Base-by-base conservation (phyloP, 2,113 vertebrate genomes). In the Cynopterus brachyotis region DNA sequence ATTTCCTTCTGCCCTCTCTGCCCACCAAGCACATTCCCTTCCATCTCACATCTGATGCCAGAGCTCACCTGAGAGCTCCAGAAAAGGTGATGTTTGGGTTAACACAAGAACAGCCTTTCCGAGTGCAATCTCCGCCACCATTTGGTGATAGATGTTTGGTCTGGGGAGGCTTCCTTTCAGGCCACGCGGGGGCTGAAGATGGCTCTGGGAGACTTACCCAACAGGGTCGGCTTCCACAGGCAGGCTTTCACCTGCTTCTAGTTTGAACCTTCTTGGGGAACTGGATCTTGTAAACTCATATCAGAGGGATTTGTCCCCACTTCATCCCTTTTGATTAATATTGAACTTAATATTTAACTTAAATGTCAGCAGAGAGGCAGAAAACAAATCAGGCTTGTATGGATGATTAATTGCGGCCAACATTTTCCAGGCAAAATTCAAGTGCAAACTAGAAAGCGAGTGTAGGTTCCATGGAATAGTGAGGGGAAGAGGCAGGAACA, bases 341-440 rank as follows among this genome's bases (percentile, higher is more conserved):
- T 15, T 16, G 47, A 47, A 47, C 47, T 47, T 47, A 12, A 80
- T 55, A 57, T 45, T 55, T 26, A 94, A 73, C 7, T 92, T 62
- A 60, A 55, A 93, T 79, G 79, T 75, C 26, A 37, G 55, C 35
- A 59, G 42, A 78, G 26, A 50, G 72, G 26, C 59, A 11, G 72
- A 87, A 89, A 37, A 73, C 4, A 15, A 22, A 32, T 10, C 67
- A 22, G 17, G 4, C 45, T 94, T 32, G 13, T 8, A 12, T 16
- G 32, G 37, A 73, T 90, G 69, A 62, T 60, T 94, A 87, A 87
- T 42, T 57, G 37, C 0, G 0, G 59, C 32, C 70, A 80, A 91
- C 6, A 67, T 79, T 91, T 90, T 73, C 75, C 42, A 90, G 30
- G 24, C 20, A 90, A 94, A 94, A 83, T 79, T 82, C 70, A 94